A percentile compares a stretch with the other conserved stretches of the same genome.
Evolutionary conservation across 2,888 invertebrate genomes (phyloP).

Genomic region (Drosophila bunnanda): DNA sequence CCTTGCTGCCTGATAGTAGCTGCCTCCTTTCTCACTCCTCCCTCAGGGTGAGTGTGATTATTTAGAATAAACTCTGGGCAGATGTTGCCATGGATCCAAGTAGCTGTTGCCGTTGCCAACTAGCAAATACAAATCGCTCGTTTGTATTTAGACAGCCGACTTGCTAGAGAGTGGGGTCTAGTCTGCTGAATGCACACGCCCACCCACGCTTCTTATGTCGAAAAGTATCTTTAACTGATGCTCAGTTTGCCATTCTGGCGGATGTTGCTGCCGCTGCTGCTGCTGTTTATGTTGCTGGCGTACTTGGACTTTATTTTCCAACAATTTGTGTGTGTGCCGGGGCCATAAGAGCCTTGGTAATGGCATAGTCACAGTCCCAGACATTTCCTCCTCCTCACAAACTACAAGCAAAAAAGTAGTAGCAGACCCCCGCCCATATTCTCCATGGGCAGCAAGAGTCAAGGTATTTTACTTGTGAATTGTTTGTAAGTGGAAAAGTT

Average conservation of each 20-base stretch:
- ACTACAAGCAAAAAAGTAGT: not conserved
- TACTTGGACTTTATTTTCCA: slow-evolving; percentile 62
- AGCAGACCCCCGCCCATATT: slow-evolving; percentile 7
- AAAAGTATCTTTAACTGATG: slow-evolving; percentile 74
- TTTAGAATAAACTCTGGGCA: slow-evolving; percentile 23
- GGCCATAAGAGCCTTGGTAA: slow-evolving; percentile 54
- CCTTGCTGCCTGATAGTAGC: not conserved
- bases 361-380: slow-evolving; percentile 49
- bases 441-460: slow-evolving; percentile 63
- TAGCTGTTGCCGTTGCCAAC: slow-evolving; percentile 33
- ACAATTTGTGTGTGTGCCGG: slow-evolving; percentile 59
- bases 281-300: slow-evolving; percentile 51
- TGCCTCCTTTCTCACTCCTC: not conserved
- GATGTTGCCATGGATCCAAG: slow-evolving; percentile 39
- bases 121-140: slow-evolving; percentile 34
- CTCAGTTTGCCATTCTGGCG: slow-evolving; percentile 69
- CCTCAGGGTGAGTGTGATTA: slow-evolving; percentile 27
- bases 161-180: slow-evolving; percentile 3
- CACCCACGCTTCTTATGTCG: slow-evolving; percentile 75
- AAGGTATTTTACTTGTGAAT: slow-evolving; percentile 72
- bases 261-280: slow-evolving; percentile 33
- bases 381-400: slow-evolving; percentile 34
- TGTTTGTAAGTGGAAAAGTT: slow-evolving; percentile 76
- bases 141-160: slow-evolving; percentile 39
- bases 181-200: slow-evolving; percentile 31